Base-by-base conservation (phyloP, 2,888 invertebrate genomes). In the Xylota sylvarum region DNA sequence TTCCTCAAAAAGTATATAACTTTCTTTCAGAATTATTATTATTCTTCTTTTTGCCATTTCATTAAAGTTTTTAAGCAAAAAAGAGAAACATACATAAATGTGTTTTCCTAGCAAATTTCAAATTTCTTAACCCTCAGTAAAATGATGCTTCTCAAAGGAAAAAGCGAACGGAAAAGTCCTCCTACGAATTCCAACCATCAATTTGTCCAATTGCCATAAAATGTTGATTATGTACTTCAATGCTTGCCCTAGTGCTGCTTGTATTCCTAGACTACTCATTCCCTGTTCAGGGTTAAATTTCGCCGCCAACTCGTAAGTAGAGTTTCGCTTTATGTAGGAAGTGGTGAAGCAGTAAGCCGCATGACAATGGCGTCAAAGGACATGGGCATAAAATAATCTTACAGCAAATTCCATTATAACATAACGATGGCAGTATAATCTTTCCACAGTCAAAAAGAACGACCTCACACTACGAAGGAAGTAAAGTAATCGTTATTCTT, bases 121-220 rank as follows among this genome's bases (percentile, higher is more conserved):
- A 19, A 50, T 32, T 35, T 35, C n/a, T 12, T 19, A 65, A 12
- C 35, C 19, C 5, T 5, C 2, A n/a, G 50, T n/a, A 23, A 23
- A 35, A 50, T 50, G 35, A 65, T 50, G n/a, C 27, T 37, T 37
- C 30, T 58, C 19, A 7, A 65, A 50, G 14, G 19, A 35, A 65
- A 43, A 37, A n/a, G 19, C 55, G 12, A 56, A 70, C 43, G 30
- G 17, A 70, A 46, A 50, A 23, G 14, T 37, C 46, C 64, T 65
- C 64, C 64, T 65, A 74, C 74, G 35, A 74, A 43, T 55, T 74
- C 23, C 62, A 62, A 65, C 40, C 74, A 65, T 64, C 64, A 74
- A 74, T 74, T 74, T 74, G 64, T 55, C 55, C 55, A 35, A 64
- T 74, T 74, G 74, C 55, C 64, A 65, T 74, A 74, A 64, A 74